Percentiles rank a stretch among this genome's conserved stretches.
Conservation (phyloP, 2,113 vertebrate species). For the Lophochroa leadbeateri region DNA sequence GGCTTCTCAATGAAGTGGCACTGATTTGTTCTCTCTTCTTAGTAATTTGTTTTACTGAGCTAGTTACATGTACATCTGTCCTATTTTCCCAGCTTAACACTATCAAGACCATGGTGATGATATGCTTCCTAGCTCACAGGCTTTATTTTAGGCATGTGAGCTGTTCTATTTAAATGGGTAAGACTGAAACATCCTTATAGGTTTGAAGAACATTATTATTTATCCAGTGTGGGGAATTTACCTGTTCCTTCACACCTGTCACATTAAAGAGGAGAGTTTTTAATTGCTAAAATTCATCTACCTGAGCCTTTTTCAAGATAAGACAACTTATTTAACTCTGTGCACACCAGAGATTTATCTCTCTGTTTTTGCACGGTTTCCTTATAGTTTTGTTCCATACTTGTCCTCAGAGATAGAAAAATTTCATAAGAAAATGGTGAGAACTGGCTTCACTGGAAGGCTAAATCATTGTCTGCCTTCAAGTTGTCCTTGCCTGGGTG, state of each 20-base stretch:
- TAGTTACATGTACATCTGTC: not conserved
- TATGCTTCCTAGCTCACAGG: not conserved
- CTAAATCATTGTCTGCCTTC: not conserved
- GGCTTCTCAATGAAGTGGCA: not conserved
- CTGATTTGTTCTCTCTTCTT: not conserved
- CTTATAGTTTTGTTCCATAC: not conserved
- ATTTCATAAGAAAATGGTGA: not conserved
- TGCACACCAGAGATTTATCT: not conserved
- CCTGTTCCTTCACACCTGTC: not conserved
- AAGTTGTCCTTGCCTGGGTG: not conserved
- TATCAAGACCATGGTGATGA: not conserved
- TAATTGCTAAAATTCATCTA: not conserved
- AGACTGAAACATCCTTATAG: rapidly evolving
- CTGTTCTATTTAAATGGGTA: not conserved
- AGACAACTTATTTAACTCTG: not conserved
- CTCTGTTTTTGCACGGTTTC: not conserved
- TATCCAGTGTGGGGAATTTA: not conserved
- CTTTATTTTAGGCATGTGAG: not conserved
- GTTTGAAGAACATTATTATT: not conserved
- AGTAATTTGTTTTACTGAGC: not conserved
- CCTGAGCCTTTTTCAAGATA: not conserved
- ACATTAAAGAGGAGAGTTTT: not conserved
- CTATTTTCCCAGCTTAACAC: not conserved
- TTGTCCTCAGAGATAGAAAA: not conserved
- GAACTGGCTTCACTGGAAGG: not conserved